A percentile compares a stretch with the other conserved stretches of the same genome.
phyloP scores from a whole-genome alignment of 2,113 vertebrate species.

The Melierax canorus region DNA sequence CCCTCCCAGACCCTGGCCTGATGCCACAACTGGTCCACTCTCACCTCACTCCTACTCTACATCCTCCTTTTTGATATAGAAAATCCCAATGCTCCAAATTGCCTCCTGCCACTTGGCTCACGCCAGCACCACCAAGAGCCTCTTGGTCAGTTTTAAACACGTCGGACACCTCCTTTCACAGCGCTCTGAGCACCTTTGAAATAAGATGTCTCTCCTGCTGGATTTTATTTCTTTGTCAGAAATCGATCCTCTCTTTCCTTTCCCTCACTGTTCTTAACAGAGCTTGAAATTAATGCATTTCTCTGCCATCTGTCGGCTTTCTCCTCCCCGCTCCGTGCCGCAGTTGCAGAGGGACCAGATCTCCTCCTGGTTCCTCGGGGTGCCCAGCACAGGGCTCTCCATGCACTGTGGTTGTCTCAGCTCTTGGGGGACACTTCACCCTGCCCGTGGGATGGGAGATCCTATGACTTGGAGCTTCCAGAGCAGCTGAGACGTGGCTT shows the following conservation, averaged over 20 bases:
- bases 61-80: neutral
- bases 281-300: neutral
- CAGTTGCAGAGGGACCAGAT: neutral
- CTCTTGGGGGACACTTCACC: neutral
- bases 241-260: neutral
- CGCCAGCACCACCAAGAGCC: neutral
- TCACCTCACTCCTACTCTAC: neutral
- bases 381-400: neutral
- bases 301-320: neutral
- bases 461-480: neutral
- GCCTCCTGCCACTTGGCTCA: neutral
- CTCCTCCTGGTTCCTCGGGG: neutral
- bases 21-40: neutral
- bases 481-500: neutral
- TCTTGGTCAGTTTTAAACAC: neutral
- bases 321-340: rapidly evolving
- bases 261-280: neutral
- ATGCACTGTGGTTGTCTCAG: neutral
- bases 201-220: neutral
- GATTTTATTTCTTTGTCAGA: neutral
- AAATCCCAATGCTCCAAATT: neutral
- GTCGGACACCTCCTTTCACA: neutral
- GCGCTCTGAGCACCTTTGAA: neutral
- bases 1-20: neutral
- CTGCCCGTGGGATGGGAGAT: neutral